phyloP scores from a whole-genome alignment of 2,113 vertebrate species.

The Psephotus haematonotus region DNA sequence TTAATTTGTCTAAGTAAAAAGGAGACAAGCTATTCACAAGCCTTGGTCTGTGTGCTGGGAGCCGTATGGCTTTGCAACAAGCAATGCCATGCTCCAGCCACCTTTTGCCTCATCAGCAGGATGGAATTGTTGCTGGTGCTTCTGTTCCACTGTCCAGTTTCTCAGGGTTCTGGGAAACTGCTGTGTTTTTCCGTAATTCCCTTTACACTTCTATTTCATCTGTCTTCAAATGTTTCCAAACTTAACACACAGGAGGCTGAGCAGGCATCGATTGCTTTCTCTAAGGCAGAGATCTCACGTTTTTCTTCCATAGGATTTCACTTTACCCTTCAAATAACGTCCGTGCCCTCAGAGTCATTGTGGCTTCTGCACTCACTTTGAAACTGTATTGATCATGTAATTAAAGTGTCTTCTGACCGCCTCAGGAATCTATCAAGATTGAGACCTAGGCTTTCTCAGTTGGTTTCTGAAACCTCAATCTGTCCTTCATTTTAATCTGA shows the following conservation, averaged over 20 bases:
- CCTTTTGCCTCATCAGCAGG: neutral
- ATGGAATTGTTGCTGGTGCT: neutral
- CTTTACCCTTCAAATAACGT: slow-evolving; percentile 24
- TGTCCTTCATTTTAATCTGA: slow-evolving; percentile 3
- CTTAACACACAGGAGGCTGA: slow-evolving; percentile 32
- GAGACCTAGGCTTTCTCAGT: slow-evolving; percentile 8
- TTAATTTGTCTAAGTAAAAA: neutral
- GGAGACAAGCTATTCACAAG: neutral
- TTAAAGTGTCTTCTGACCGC: slow-evolving; percentile 33
- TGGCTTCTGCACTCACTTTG: slow-evolving; percentile 39
- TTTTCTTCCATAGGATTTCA: slow-evolving; percentile 10
- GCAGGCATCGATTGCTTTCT: slow-evolving; percentile 41
- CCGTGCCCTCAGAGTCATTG: slow-evolving; percentile 53
- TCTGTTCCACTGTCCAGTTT: neutral
- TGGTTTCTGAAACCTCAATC: slow-evolving; percentile 14
- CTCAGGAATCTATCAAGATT: slow-evolving; percentile 9
- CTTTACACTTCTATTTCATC: slow-evolving; percentile 44
- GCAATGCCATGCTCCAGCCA: neutral
- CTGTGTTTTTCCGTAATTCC: slow-evolving; percentile 27
- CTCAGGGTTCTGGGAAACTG: slow-evolving; percentile 50
- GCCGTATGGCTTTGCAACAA: neutral
- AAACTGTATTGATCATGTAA: slow-evolving; percentile 57
- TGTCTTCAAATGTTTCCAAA: slow-evolving; percentile 49
- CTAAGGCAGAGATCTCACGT: neutral
- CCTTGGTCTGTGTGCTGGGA: neutral